These are phyloP conservation scores for Epiblema foenella DNA, from an alignment of 2,888 invertebrate species.

Conservation along the genomic window DNA sequence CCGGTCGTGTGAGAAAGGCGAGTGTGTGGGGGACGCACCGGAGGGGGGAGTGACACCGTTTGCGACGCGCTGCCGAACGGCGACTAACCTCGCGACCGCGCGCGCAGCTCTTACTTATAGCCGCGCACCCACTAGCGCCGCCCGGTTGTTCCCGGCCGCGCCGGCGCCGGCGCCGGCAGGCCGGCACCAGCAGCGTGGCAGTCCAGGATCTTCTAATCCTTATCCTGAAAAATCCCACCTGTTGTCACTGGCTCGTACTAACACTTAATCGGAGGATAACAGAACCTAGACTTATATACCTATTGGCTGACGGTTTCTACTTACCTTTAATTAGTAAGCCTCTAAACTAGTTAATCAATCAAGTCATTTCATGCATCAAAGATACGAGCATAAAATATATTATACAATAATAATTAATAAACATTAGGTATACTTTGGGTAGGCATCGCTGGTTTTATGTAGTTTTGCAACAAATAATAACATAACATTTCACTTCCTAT, in stretches of 20 bases:
- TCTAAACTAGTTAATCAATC: not conserved
- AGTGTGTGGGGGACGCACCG: slow-evolving; percentile 71
- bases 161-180: slow-evolving; percentile 27
- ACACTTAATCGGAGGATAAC: not conserved
- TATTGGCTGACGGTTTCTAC: too few species aligned
- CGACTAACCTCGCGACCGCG: slow-evolving; percentile 83
- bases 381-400: not conserved
- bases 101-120: slow-evolving; percentile 82
- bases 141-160: slow-evolving; percentile 28
- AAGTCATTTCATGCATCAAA: too few species aligned
- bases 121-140: slow-evolving; percentile 68
- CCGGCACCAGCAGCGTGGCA: not conserved
- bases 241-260: not conserved
- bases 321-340: too few species aligned
- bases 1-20: slow-evolving; percentile 81
- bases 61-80: slow-evolving; percentile 80
- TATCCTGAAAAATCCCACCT: not conserved
- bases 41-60: slow-evolving; percentile 68
- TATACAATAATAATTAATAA: too few species aligned
- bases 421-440: too few species aligned
- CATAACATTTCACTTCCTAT: too few species aligned
- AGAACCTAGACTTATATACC: not conserved
- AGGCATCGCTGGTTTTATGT: too few species aligned
- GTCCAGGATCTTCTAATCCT: not conserved
- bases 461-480: too few species aligned